Conservation (phyloP, 2,888 invertebrate species). For the Xylota sylvarum region DNA sequence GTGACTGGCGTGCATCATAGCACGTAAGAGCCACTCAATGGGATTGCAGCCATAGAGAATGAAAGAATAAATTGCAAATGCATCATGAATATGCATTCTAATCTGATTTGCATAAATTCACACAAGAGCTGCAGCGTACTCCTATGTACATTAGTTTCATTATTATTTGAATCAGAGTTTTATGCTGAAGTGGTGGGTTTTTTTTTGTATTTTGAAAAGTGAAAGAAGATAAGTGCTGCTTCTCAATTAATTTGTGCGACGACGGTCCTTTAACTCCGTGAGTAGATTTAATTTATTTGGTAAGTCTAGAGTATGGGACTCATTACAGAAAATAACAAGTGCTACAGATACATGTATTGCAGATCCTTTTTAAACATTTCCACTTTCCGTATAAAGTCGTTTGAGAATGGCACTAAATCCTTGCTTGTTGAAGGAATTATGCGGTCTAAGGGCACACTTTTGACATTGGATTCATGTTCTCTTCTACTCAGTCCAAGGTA, state of each 20-base stretch:
- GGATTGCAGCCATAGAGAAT: background rate
- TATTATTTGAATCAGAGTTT: constrained; percentile 10
- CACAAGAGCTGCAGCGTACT: background rate
- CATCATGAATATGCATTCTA: constrained; percentile 27
- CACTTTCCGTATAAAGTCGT: too few relatives aligned
- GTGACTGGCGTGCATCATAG: constrained; percentile 54
- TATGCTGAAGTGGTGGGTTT: constrained; percentile 19
- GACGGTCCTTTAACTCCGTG: background rate
- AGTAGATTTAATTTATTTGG: background rate
- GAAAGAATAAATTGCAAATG: constrained; percentile 28
- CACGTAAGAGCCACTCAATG: constrained; percentile 5
- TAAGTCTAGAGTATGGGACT: too few relatives aligned
- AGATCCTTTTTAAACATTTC: too few relatives aligned
- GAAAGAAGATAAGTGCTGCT: background rate
- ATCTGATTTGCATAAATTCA: constrained; percentile 28
- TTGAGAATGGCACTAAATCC: too few relatives aligned
- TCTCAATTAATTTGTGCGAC: background rate
- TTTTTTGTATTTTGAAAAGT: background rate
- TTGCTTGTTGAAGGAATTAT: too few relatives aligned
- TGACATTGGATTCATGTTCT: too few relatives aligned
- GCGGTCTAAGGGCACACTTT: too few relatives aligned
- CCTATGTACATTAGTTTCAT: constrained; percentile 27
- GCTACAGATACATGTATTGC: too few relatives aligned
- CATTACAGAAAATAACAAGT: too few relatives aligned
- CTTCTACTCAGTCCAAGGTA: too few relatives aligned